Conservation (phyloP, 2,797 vertebrate species). For the Pagetopsis macropterus region DNA sequence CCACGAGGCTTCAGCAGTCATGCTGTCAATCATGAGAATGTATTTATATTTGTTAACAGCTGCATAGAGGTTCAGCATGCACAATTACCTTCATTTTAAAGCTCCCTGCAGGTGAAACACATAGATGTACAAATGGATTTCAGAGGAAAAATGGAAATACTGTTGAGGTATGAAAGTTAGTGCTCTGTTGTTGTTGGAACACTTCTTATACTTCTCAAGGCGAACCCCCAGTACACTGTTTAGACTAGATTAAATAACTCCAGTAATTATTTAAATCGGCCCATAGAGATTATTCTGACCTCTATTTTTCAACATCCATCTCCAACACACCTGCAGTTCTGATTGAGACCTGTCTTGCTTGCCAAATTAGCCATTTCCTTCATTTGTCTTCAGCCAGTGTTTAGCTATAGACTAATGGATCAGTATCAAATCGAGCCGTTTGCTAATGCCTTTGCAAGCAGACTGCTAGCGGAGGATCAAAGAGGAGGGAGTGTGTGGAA, state of each 20-base stretch:
- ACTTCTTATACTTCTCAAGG: constrained; percentile 16
- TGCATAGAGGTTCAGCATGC: constrained; percentile 10
- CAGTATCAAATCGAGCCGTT: constrained; percentile 35
- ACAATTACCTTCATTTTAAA: constrained; percentile 36
- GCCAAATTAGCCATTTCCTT: constrained; percentile 40
- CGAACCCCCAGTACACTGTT: neutral
- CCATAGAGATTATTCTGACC: constrained; percentile 21
- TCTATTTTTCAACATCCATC: constrained; percentile 28
- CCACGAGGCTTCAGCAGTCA: constrained; percentile 39
- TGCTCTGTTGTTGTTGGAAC: neutral
- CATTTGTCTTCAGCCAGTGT: constrained; percentile 42
- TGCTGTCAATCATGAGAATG: constrained; percentile 43
- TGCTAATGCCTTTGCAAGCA: constrained; percentile 31
- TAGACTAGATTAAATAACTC: constrained; percentile 15
- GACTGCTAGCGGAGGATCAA: constrained; percentile 26
- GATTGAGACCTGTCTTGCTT: constrained; percentile 42
- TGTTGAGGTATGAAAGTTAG: constrained; percentile 13
- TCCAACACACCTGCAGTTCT: constrained; percentile 42
- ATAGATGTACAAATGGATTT: constrained; percentile 27
- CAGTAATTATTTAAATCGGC: constrained; percentile 31
- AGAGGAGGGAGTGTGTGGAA: constrained; percentile 20
- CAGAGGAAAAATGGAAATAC: neutral
- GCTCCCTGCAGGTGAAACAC: constrained; percentile 11
- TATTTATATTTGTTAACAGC: constrained; percentile 17
- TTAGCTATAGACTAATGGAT: constrained; percentile 40